Evolutionary conservation across 2,113 vertebrate genomes (phyloP).

Genomic region (Peromyscus leucopus): DNA sequence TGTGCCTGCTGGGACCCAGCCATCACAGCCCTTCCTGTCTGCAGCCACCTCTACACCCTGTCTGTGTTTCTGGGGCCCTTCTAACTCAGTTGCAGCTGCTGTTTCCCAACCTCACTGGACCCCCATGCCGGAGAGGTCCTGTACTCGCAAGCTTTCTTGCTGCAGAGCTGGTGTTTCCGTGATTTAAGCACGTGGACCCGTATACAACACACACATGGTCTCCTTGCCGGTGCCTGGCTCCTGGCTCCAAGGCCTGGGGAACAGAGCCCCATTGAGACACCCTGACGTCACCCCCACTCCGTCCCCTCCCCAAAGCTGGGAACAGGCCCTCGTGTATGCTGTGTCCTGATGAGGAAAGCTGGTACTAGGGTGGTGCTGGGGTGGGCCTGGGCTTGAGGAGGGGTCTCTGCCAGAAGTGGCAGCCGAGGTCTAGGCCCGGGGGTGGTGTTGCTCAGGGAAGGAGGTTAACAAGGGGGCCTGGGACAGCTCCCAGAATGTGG

Average conservation of each 20-base stretch:
- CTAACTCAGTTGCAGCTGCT: neutral
- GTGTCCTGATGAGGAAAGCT: conserved; percentile 68
- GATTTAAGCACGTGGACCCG: conserved; percentile 79
- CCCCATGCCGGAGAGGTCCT: conserved; percentile 38
- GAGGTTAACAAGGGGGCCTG: conserved; percentile 37
- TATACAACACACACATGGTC: conserved; percentile 77
- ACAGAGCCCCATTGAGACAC: conserved; percentile 88
- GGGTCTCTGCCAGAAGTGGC: conserved; percentile 56
- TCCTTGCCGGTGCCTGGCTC: conserved; percentile 81
- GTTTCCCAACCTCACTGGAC: neutral
- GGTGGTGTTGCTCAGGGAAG: neutral
- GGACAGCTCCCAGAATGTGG: conserved; percentile 65
- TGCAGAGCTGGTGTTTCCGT: conserved; percentile 67
- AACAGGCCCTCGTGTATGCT: conserved; percentile 84
- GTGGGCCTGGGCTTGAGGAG: conserved; percentile 59
- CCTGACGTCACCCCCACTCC: conserved; percentile 85
- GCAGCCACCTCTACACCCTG: neutral
- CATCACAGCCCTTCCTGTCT: conserved; percentile 58
- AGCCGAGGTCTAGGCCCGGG: conserved; percentile 2
- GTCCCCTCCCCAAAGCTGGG: conserved; percentile 73
- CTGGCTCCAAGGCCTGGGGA: conserved; percentile 81
- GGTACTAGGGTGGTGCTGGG: conserved; percentile 66
- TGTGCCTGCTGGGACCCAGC: conserved; percentile 61
- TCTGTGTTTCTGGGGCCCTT: neutral
- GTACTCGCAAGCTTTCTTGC: conserved; percentile 30